Evolutionary conservation across 2,797 vertebrate species (phyloP).

Genomic region (Danio kyathit): DNA sequence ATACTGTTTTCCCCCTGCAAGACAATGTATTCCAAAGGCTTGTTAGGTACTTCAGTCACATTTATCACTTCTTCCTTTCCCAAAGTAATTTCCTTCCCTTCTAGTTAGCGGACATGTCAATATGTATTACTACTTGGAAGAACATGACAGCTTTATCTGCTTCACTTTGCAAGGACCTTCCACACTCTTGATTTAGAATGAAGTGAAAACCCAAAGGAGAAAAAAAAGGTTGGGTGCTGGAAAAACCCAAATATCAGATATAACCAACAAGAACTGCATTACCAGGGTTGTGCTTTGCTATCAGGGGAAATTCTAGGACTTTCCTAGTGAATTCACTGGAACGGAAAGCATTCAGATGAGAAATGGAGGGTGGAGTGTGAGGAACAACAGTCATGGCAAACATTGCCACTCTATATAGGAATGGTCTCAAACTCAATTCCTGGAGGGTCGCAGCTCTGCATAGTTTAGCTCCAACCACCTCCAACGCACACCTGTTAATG

Average conservation of each 20-base stretch:
- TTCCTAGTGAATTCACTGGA: neutral
- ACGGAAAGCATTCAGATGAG: neutral
- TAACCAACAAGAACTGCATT: neutral
- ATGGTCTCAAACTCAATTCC: too few relatives aligned
- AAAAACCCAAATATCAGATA: constrained; percentile 6
- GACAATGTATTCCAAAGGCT: constrained; percentile 25
- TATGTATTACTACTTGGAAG: constrained; percentile 37
- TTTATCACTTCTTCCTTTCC: constrained; percentile 51
- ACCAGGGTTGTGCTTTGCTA: neutral
- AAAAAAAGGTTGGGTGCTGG: neutral
- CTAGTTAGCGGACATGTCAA: constrained; percentile 50
- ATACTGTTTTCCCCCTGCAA: constrained; percentile 23
- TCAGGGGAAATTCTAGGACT: constrained; percentile 4
- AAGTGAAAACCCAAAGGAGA: constrained; percentile 10
- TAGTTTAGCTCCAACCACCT: too few relatives aligned
- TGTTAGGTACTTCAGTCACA: constrained; percentile 34
- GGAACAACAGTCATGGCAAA: neutral
- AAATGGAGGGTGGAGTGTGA: neutral
- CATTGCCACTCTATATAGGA: neutral
- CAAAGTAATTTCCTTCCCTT: constrained; percentile 33
- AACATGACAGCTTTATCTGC: constrained; percentile 52
- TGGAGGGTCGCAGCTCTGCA: too few relatives aligned
- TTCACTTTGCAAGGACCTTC: constrained; percentile 47
- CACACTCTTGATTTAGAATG: constrained; percentile 5
- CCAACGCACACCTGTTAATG: too few relatives aligned